Conservation (phyloP, 2,113 vertebrate genomes). For the Porphyrio hochstetteri region DNA sequence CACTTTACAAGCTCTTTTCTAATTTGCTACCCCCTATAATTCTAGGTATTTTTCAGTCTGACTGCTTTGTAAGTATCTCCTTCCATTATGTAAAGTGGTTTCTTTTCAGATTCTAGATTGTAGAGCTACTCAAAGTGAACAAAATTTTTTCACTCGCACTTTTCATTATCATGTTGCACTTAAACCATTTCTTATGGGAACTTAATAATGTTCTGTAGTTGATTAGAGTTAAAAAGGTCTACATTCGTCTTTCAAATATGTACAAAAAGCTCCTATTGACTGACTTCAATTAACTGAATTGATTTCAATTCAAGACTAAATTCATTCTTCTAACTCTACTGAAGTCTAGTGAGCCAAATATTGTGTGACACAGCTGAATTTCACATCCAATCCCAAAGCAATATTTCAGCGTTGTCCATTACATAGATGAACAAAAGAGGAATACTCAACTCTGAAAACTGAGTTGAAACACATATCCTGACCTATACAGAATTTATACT, state of each 20-base stretch:
- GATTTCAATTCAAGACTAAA: conserved; percentile 41
- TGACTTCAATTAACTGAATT: conserved; percentile 60
- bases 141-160: conserved; percentile 40
- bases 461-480: not conserved
- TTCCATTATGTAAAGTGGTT: conserved; percentile 63
- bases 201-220: conserved; percentile 49
- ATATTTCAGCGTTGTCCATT: not conserved
- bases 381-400: conserved; percentile 7
- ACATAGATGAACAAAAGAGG: not conserved
- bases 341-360: conserved; percentile 37
- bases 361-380: conserved; percentile 34
- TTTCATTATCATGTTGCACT: conserved; percentile 60
- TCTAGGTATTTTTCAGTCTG: conserved; percentile 46
- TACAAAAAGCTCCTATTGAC: conserved; percentile 45
- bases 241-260: conserved; percentile 35
- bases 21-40: conserved; percentile 56
- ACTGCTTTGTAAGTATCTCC: conserved; percentile 48
- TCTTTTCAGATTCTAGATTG: conserved; percentile 66
- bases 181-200: conserved; percentile 65
- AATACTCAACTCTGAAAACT: not conserved
- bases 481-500: not conserved
- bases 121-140: conserved; percentile 56
- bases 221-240: conserved; percentile 49
- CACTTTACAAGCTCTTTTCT: conserved; percentile 53
- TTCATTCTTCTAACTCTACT: conserved; percentile 31